Conservation (phyloP, 64 coral and sea anemone species). For the Catalaphyllia jardinei region DNA sequence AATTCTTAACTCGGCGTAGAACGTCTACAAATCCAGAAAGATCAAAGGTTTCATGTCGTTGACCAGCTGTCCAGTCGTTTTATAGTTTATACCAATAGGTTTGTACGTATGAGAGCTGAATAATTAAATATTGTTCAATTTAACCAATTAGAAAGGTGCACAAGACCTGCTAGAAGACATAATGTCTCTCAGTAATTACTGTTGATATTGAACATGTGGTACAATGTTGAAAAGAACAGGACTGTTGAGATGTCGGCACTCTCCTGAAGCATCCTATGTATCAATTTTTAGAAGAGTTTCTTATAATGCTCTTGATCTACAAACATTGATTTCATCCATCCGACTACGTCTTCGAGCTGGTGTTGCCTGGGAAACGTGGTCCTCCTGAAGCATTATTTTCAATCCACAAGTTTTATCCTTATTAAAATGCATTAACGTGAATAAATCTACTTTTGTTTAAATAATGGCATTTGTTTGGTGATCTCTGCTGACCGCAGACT, state of each 20-base stretch:
- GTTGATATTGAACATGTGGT: not conserved
- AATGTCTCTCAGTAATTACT: not conserved
- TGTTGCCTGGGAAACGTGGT: not conserved
- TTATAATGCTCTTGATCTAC: not conserved
- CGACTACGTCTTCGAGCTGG: not conserved
- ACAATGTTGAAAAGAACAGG: not conserved
- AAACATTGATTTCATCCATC: not conserved
- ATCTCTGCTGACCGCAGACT: not conserved
- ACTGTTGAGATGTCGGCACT: not conserved
- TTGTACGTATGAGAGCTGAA: conserved; percentile 27
- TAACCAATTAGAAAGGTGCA: conserved; percentile 7
- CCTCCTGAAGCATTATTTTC: not conserved
- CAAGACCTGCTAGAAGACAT: not conserved
- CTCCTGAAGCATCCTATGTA: not conserved
- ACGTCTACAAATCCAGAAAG: not conserved
- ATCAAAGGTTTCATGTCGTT: not conserved
- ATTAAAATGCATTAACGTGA: not conserved
- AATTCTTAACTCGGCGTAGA: not conserved
- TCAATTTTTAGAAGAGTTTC: not conserved
- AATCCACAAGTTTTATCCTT: not conserved
- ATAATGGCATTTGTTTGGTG: not conserved
- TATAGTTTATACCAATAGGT: not conserved
- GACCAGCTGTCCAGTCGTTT: conserved; percentile 30
- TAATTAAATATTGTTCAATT: conserved; percentile 15
- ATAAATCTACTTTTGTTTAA: not conserved